Evolutionary conservation across 2,797 vertebrate genomes (phyloP).

Genomic region (Vireo griseus): DNA sequence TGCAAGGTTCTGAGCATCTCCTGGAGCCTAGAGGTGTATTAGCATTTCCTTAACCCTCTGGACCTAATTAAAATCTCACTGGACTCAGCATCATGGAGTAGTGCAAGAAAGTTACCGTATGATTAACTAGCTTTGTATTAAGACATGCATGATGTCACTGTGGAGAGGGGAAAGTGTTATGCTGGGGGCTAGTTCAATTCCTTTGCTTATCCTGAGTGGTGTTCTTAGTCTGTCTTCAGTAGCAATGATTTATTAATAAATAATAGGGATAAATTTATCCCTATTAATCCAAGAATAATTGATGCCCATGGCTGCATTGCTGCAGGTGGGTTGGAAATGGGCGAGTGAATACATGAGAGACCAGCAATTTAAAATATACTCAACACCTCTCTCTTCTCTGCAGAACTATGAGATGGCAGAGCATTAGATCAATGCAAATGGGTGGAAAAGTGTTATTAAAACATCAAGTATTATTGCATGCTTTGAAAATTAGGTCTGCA

Average conservation of each 20-base stretch:
- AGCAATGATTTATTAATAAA: not conserved
- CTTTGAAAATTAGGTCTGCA: not conserved
- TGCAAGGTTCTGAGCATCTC: not conserved
- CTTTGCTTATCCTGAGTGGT: not conserved
- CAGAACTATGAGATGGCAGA: not conserved
- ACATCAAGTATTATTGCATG: not conserved
- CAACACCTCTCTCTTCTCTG: not conserved
- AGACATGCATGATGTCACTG: not conserved
- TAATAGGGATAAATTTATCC: not conserved
- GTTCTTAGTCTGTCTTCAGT: not conserved
- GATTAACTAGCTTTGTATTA: not conserved
- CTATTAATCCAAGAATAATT: not conserved
- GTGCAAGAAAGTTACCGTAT: not conserved
- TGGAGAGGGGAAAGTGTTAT: not conserved
- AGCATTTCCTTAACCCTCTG: not conserved
- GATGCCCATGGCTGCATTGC: not conserved
- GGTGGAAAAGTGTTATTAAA: not conserved
- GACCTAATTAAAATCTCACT: not conserved
- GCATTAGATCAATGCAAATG: not conserved
- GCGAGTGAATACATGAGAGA: not conserved
- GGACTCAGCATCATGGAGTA: not conserved
- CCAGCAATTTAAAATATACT: not conserved
- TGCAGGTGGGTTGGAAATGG: not conserved
- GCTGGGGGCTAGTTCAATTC: not conserved
- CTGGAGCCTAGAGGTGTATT: not conserved